phyloP scores from a whole-genome alignment of 2,888 invertebrate genomes.

The Microchrysa polita region DNA sequence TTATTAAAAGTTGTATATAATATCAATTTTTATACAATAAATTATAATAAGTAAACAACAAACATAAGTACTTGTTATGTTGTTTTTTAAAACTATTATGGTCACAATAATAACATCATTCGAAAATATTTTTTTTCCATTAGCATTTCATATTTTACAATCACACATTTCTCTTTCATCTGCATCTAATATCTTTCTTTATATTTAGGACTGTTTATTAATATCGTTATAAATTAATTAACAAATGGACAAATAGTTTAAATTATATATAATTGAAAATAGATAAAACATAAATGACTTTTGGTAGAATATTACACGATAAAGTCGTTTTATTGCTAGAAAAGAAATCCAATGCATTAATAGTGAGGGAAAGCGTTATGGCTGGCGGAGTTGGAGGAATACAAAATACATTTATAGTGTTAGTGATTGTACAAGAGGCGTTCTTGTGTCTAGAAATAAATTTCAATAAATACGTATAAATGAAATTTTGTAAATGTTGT shows the following conservation, averaged over 20 bases:
- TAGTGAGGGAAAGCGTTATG: too few relatives aligned
- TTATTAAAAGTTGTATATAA: neutral
- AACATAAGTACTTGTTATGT: constrained; percentile 11
- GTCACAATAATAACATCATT: constrained; percentile 20
- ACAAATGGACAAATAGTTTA: neutral
- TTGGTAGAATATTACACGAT: too few relatives aligned
- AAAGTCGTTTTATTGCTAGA: too few relatives aligned
- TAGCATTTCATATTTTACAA: neutral
- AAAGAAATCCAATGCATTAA: too few relatives aligned
- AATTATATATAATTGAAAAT: too few relatives aligned
- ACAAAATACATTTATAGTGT: too few relatives aligned
- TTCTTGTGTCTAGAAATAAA: too few relatives aligned
- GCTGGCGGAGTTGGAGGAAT: too few relatives aligned
- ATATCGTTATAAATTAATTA: constrained; percentile 8
- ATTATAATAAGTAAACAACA: constrained; percentile 17
- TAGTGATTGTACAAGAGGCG: too few relatives aligned
- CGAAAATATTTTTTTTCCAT: neutral
- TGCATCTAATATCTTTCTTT: neutral
- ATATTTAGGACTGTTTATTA: neutral
- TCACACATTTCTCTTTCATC: neutral
- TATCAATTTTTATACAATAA: constrained; percentile 3
- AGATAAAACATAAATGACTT: too few relatives aligned
- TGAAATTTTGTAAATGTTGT: too few relatives aligned
- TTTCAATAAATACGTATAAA: too few relatives aligned
- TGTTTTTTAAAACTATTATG: constrained; percentile 30